These are phyloP conservation scores for Hyposoter dolosus DNA, from an alignment of 2,888 invertebrate genomes.

Conservation along the genomic window DNA sequence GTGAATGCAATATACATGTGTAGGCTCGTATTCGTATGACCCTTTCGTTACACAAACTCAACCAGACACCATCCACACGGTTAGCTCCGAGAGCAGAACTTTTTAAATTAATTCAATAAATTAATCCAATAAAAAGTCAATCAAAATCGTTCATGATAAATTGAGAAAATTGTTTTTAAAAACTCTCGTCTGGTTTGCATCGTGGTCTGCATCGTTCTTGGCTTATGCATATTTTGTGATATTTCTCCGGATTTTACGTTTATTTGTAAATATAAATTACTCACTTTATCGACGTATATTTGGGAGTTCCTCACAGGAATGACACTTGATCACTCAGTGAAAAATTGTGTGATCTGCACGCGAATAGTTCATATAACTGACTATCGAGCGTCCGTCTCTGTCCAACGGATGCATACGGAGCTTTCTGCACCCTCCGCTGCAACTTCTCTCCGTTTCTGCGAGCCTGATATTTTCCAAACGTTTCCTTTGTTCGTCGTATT, in stretches of 20 bases:
- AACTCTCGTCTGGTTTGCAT: background rate
- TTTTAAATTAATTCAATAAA: too few relatives aligned
- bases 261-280: background rate
- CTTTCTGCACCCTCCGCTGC: conserved; percentile 40
- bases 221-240: too few relatives aligned
- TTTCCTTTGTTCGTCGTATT: conserved; percentile 83
- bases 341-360: background rate
- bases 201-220: too few relatives aligned
- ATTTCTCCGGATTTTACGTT: background rate
- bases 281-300: background rate
- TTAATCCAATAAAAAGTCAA: background rate
- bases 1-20: conserved; percentile 8
- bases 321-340: background rate
- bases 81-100: background rate
- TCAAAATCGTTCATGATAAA: background rate
- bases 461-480: conserved; percentile 82
- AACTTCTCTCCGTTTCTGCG: conserved; percentile 79
- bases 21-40: background rate
- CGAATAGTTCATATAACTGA: background rate
- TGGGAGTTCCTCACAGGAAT: background rate
- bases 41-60: conserved; percentile 1
- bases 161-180: background rate
- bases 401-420: conserved; percentile 26
- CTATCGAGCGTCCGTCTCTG: conserved; percentile 11
- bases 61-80: background rate